Base-by-base conservation (phyloP, 1,140 invertebrate species). In the Cyclargus thomasi region DNA sequence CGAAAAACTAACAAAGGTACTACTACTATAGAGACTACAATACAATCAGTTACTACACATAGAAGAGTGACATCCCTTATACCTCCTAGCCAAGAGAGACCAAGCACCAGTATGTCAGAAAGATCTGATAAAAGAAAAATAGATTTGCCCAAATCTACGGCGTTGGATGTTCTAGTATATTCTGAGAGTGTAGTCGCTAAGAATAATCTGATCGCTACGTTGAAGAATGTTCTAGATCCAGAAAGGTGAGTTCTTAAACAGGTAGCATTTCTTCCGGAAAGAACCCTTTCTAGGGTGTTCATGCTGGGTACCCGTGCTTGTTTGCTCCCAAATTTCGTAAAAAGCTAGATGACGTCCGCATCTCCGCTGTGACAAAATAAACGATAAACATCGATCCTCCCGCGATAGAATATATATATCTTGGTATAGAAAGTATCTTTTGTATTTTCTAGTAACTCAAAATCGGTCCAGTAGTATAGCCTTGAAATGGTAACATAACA, bases 141-240 rank as follows among this genome's bases (percentile, higher is more conserved):
- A 59, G 20, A 59, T 10, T 59, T 59, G 18, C 55, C 55, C 10
- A 59, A 59, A 59, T 59, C 86, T 23, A 95, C 96, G 91, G 95
- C 96, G 18, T 95, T 95, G 4, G 97, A 97, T 90, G 92, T 97
- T 69, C 91, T 97, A 22, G 94, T 97, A 36, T 97, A 96, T 86
- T 94, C 95, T 17, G 96, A 97, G 76, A 96, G 95, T 79, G 74
- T 92, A 57, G 91, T 93, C 21, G 93, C 94, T 21, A 94, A 94
- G 73, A 94, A 95, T 59, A 94, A 94, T 80, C 93, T 96, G 20
- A 94, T 94, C 78, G 84, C 88, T 21, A 93, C 95, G 2, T 81
- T 97, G 10, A 86, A 92, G 20, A 91, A 93, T 72, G 93, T 95
- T 59, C 80, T 97, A 17, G 94, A 95, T 81, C 92, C 89, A 75